Evolutionary conservation across 2,113 vertebrate species (phyloP).

Genomic region (Eolophus roseicapilla): DNA sequence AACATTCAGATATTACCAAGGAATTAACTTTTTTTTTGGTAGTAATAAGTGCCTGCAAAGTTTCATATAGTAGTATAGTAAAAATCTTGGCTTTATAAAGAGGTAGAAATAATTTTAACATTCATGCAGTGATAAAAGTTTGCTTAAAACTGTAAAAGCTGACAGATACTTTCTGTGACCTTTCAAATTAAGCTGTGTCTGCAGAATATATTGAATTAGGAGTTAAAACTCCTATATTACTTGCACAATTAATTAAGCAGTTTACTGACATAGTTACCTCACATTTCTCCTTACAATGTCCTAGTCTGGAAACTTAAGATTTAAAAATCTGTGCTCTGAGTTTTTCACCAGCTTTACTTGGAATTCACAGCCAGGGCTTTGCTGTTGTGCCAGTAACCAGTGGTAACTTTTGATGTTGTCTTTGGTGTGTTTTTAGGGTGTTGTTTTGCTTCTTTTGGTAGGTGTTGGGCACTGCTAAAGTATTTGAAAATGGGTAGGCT

Average conservation of each 20-base stretch:
- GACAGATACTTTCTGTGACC: not conserved
- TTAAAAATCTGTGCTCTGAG: not conserved
- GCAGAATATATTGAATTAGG: not conserved
- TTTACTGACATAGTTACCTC: not conserved
- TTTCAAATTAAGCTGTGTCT: conserved; percentile 1
- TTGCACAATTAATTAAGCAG: not conserved
- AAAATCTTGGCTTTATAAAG: not conserved
- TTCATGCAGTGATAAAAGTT: not conserved
- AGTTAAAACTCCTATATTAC: not conserved
- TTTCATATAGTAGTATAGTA: not conserved
- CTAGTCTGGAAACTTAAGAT: not conserved
- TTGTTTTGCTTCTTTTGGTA: not conserved
- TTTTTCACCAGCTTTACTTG: not conserved
- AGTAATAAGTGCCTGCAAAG: not conserved
- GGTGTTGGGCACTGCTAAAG: not conserved
- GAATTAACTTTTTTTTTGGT: not conserved
- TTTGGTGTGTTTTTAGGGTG: not conserved
- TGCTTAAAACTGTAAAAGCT: not conserved
- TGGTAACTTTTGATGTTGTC: not conserved
- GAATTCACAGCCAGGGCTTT: not conserved
- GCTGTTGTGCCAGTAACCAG: not conserved
- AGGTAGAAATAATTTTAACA: not conserved
- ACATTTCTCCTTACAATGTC: not conserved
- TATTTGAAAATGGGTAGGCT: not conserved
- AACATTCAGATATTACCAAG: not conserved